Evolutionary conservation across 2,888 invertebrate species (phyloP).

Genomic region (Cephus rjabovi): DNA sequence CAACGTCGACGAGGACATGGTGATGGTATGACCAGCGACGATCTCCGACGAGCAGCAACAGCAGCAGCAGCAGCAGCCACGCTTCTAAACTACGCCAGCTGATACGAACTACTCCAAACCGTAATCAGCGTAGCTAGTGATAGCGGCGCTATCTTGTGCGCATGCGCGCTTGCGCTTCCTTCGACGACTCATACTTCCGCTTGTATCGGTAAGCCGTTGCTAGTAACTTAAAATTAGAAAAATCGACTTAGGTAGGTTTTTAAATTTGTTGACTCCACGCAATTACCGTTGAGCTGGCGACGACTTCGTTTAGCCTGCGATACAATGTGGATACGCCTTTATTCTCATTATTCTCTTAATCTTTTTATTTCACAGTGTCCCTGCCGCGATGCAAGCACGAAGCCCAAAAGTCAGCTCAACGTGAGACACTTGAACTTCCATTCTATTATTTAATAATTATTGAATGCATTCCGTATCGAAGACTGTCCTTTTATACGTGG

Average conservation of each 20-base stretch:
- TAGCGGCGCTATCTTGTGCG: constrained; percentile 1
- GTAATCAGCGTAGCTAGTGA: background rate
- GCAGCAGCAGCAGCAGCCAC: background rate
- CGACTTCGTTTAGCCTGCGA: background rate
- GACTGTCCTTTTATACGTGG: constrained; percentile 46
- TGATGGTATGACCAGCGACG: constrained; percentile 62
- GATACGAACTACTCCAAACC: background rate
- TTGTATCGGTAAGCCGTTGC: constrained; percentile 36
- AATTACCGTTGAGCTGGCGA: constrained; percentile 31
- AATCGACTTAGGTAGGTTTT: constrained; percentile 50
- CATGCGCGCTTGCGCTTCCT: background rate
- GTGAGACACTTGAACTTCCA: constrained; percentile 30
- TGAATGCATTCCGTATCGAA: constrained; percentile 57
- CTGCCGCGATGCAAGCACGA: background rate
- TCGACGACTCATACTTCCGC: constrained; percentile 36
- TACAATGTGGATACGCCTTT: background rate
- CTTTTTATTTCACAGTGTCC: background rate
- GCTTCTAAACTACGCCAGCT: background rate
- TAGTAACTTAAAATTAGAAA: constrained; percentile 46
- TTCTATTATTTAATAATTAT: constrained; percentile 41
- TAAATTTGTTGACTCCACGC: constrained; percentile 49
- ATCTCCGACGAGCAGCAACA: constrained; percentile 32
- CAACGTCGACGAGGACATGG: constrained; percentile 63
- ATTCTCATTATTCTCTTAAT: background rate
- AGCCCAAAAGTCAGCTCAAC: background rate